Conservation (phyloP, 92 coral and sea anemone species). For the Palythoa grandiflora region DNA sequence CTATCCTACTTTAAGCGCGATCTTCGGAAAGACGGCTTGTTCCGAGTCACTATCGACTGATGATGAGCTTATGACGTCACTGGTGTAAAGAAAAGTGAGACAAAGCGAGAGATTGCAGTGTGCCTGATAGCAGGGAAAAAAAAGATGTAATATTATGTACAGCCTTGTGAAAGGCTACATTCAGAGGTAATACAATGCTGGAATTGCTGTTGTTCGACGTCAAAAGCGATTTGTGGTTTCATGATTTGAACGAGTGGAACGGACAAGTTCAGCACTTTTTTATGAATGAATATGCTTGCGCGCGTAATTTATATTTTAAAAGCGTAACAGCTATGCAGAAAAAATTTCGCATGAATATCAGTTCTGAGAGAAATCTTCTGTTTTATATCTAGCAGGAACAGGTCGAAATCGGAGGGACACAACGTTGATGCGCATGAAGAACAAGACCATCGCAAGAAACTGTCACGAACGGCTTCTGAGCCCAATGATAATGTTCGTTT, state of each 20-base stretch:
- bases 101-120: background rate
- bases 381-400: slow-evolving; percentile 33
- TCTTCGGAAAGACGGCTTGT: background rate
- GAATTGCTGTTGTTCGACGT: background rate
- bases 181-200: slow-evolving; percentile 61
- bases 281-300: background rate
- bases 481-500: slow-evolving; percentile 65
- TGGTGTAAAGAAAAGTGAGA: background rate
- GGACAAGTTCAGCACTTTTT: background rate
- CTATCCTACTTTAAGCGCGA: background rate
- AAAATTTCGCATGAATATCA: background rate
- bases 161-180: slow-evolving; percentile 88
- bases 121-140: background rate
- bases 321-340: background rate
- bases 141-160: slow-evolving; percentile 72
- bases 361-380: background rate
- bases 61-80: slow-evolving; percentile 1
- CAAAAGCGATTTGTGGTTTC: background rate
- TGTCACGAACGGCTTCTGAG: slow-evolving; percentile 37
- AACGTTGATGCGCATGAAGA: background rate
- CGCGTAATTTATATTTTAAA: background rate
- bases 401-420: slow-evolving; percentile 37
- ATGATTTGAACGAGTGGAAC: background rate
- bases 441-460: background rate
- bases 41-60: slow-evolving; percentile 6